These are phyloP conservation scores for Varanus komodoensis DNA, from an alignment of 2,113 vertebrate species.

Conservation along the genomic window DNA sequence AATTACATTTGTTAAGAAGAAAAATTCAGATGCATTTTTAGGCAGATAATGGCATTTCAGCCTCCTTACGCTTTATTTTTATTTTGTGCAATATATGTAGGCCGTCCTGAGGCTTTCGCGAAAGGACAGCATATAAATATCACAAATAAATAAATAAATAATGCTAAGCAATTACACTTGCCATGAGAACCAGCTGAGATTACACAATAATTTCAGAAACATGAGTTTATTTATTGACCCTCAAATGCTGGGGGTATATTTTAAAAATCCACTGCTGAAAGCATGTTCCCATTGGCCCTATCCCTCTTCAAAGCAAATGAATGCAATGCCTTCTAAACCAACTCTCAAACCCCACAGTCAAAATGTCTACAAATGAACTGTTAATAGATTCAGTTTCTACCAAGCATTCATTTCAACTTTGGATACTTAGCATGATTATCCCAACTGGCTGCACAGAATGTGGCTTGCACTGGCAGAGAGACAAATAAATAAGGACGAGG, in stretches of 20 bases:
- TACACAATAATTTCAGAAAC: not conserved
- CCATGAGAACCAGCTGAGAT: not conserved
- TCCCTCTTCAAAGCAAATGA: not conserved
- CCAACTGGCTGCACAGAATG: not conserved
- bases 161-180: not conserved
- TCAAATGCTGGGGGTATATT: not conserved
- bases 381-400: not conserved
- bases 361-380: not conserved
- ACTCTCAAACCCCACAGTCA: not conserved
- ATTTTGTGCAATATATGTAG: too few species aligned
- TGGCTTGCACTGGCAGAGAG: not conserved
- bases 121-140: too few species aligned
- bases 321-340: not conserved
- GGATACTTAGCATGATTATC: not conserved
- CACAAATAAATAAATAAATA: too few species aligned
- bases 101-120: too few species aligned
- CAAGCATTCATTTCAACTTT: not conserved
- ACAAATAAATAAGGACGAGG: not conserved
- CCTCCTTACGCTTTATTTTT: not conserved
- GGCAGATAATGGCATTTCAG: not conserved
- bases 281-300: not conserved
- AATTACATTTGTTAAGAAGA: not conserved
- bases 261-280: not conserved
- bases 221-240: not conserved
- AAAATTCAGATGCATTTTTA: conserved; percentile 15